A percentile compares a stretch with the other conserved stretches of the same genome.
Conservation (phyloP, 2,888 invertebrate genomes). For the Limnephilus lunatus region DNA sequence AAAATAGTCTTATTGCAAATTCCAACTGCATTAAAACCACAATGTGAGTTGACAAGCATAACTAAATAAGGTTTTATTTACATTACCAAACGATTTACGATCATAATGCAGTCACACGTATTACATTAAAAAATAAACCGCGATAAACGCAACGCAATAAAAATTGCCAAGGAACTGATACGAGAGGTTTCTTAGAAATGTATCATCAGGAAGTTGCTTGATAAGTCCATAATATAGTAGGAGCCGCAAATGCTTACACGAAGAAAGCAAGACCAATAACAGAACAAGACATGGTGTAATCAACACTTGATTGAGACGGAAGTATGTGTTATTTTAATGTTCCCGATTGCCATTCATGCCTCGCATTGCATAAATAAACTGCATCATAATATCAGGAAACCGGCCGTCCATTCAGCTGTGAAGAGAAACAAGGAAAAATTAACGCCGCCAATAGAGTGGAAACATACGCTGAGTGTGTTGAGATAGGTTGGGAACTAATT, state of each 20-base stretch:
- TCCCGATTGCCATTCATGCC: not conserved
- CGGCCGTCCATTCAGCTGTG: not conserved
- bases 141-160: not conserved
- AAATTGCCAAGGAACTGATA: not conserved
- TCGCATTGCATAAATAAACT: not conserved
- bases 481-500: not conserved
- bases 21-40: too few species aligned
- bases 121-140: not conserved
- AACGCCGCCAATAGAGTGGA: not conserved
- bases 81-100: not conserved
- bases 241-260: not conserved
- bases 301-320: slow-evolving; percentile 21
- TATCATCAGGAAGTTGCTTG: not conserved
- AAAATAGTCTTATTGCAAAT: not conserved
- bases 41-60: not conserved
- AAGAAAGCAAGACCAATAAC: not conserved
- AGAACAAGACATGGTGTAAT: not conserved
- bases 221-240: not conserved
- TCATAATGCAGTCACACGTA: not conserved
- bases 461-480: not conserved
- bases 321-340: not conserved
- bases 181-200: not conserved
- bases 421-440: not conserved
- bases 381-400: not conserved
- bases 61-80: not conserved